Evolutionary conservation across 2,888 invertebrate genomes (phyloP).

Genomic region (Andrena chrysosceles): DNA sequence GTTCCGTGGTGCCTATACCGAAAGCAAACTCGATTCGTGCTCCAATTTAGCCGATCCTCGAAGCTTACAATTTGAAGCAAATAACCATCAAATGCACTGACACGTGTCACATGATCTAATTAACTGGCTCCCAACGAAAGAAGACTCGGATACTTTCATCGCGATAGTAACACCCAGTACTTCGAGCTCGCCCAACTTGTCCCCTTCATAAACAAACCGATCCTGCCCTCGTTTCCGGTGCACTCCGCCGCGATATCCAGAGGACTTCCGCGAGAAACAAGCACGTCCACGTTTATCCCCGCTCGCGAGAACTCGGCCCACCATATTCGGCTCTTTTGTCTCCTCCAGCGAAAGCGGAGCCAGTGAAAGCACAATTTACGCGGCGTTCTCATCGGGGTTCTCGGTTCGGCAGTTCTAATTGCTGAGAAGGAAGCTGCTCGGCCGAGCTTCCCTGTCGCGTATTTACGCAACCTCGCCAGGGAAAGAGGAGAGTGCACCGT

Average conservation of each 20-base stretch:
- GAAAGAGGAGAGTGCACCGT: neutral
- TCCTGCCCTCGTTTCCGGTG: slow-evolving; percentile 16
- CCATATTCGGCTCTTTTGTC: slow-evolving; percentile 14
- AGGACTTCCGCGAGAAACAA: slow-evolving; percentile 13
- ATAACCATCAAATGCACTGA: slow-evolving; percentile 14
- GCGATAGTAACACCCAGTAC: slow-evolving; percentile 20
- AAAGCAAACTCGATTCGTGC: neutral
- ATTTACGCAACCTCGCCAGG: neutral
- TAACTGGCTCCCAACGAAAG: neutral
- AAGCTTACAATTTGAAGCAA: no score
- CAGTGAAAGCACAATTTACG: slow-evolving; percentile 7
- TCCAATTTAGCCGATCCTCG: neutral
- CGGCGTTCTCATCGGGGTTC: slow-evolving; percentile 6
- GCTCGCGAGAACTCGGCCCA: neutral
- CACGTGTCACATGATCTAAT: slow-evolving; percentile 40
- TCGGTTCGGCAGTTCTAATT: slow-evolving; percentile 3
- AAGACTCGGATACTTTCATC: slow-evolving; percentile 40
- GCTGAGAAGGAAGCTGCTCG: neutral
- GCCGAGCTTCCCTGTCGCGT: neutral
- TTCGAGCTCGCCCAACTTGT: slow-evolving; percentile 27
- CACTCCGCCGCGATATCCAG: slow-evolving; percentile 11
- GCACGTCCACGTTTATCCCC: neutral
- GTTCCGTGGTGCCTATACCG: slow-evolving; percentile 1
- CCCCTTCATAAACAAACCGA: slow-evolving; percentile 30
- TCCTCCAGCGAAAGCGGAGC: slow-evolving; percentile 27